A percentile compares a stretch with the other conserved stretches of the same genome.
phyloP scores from a whole-genome alignment of 2,113 vertebrate species.

The Arenaria interpres region DNA sequence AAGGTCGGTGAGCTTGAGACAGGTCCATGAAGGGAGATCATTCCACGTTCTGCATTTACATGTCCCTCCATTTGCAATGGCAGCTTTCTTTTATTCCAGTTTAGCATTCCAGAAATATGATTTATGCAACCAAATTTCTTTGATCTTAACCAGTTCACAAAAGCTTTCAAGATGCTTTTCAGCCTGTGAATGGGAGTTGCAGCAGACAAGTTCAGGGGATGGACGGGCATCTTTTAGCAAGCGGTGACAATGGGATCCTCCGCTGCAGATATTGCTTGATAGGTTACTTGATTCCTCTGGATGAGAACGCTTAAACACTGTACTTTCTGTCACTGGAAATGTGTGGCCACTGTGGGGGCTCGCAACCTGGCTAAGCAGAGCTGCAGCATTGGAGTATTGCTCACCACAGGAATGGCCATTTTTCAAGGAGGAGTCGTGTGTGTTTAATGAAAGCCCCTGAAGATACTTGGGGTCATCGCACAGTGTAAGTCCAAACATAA shows the following conservation, averaged over 20 bases:
- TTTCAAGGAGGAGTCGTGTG: not conserved
- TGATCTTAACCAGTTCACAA: slow-evolving; percentile 29
- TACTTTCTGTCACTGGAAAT: not conserved
- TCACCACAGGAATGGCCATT: not conserved
- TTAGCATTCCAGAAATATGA: not conserved
- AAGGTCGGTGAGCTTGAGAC: accelerated
- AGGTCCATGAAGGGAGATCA: not conserved
- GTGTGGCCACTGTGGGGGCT: accelerated
- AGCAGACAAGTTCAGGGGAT: not conserved
- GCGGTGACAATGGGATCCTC: not conserved
- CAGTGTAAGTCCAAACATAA: not conserved
- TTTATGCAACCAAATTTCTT: slow-evolving; percentile 19
- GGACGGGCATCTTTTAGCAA: not conserved
- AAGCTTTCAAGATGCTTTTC: slow-evolving; percentile 9
- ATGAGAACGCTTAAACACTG: not conserved
- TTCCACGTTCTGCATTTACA: not conserved
- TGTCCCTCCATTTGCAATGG: not conserved
- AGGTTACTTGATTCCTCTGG: not conserved
- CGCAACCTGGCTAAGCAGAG: not conserved
- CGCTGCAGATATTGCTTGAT: not conserved
- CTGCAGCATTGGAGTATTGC: not conserved
- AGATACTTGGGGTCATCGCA: not conserved
- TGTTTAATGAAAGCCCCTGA: not conserved
- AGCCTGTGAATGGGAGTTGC: not conserved
- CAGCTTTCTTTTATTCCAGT: not conserved